Conservation (phyloP, 1,140 invertebrate genomes). For the Listronotus oregonensis region DNA sequence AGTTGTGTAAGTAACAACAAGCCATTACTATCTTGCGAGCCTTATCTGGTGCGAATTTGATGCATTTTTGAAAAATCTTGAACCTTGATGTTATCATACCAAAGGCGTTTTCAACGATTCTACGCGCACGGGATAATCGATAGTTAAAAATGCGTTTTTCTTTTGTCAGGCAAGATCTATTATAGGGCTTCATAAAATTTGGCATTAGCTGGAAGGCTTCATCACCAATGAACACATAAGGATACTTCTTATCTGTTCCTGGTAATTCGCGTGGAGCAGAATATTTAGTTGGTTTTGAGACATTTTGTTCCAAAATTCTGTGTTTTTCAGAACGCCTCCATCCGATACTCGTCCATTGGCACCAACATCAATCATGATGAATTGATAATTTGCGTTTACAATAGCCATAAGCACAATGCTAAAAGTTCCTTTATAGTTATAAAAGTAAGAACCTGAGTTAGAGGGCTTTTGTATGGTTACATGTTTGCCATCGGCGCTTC, state of each 20-base stretch:
- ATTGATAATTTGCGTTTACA: no score
- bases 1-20: slow-evolving; percentile 6
- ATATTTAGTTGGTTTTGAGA: background rate
- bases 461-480: slow-evolving; percentile 46
- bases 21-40: background rate
- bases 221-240: slow-evolving; percentile 48
- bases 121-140: slow-evolving; percentile 34
- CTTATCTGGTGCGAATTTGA: background rate
- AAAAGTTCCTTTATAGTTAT: no score
- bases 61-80: slow-evolving; percentile 45
- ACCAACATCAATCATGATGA: slow-evolving; percentile 38
- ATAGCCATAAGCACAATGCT: no score
- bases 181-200: slow-evolving; percentile 58
- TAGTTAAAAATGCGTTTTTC: slow-evolving; percentile 41
- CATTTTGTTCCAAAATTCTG: slow-evolving; percentile 15
- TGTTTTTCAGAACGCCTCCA: slow-evolving; percentile 19
- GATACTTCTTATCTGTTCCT: slow-evolving; percentile 19
- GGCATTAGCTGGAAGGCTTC: slow-evolving; percentile 58
- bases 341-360: slow-evolving; percentile 22
- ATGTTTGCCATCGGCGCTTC: slow-evolving; percentile 57
- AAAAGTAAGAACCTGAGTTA: no score
- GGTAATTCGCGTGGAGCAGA: slow-evolving; percentile 22
- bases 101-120: slow-evolving; percentile 58
- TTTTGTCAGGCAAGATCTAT: slow-evolving; percentile 40
- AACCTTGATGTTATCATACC: slow-evolving; percentile 55